Evolutionary conservation across 2,888 invertebrate species (phyloP).

Genomic region (Polietes domitor): DNA sequence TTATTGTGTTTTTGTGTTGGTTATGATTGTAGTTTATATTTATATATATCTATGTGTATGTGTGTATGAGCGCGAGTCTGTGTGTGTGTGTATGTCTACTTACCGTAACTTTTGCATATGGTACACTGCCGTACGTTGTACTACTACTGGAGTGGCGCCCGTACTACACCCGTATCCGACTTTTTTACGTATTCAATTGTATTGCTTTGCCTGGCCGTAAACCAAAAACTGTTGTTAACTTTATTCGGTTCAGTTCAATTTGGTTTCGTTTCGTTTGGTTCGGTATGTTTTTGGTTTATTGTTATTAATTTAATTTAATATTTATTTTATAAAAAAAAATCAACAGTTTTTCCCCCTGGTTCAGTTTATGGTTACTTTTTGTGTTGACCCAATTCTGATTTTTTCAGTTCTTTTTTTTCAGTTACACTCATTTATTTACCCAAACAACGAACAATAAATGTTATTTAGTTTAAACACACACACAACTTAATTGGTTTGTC

Average conservation of each 20-base stretch:
- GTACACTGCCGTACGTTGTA: background rate
- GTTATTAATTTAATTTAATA: slow-evolving; percentile 23
- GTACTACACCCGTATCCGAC: slow-evolving; percentile 15
- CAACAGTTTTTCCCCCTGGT: background rate
- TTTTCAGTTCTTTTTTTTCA: slow-evolving; percentile 36
- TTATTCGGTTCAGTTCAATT: slow-evolving; percentile 31
- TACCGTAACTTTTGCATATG: slow-evolving; percentile 24
- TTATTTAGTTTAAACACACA: background rate
- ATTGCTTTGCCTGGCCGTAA: slow-evolving; percentile 81
- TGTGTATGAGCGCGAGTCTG: background rate
- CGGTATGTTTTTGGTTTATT: slow-evolving; percentile 17
- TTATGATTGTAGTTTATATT: background rate
- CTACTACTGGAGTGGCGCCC: background rate
- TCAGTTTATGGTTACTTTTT: slow-evolving; percentile 8
- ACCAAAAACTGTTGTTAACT: slow-evolving; percentile 51
- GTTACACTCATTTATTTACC: slow-evolving; percentile 5
- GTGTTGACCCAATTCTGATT: background rate
- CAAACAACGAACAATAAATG: background rate
- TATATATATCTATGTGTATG: background rate
- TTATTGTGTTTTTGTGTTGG: background rate
- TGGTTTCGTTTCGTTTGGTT: background rate
- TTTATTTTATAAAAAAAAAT: background rate
- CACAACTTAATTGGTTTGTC: slow-evolving; percentile 13
- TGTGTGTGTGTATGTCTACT: background rate
- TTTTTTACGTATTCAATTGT: slow-evolving; percentile 72